Conservation (phyloP, 2,113 vertebrate species). For the Eolophus roseicapilla region DNA sequence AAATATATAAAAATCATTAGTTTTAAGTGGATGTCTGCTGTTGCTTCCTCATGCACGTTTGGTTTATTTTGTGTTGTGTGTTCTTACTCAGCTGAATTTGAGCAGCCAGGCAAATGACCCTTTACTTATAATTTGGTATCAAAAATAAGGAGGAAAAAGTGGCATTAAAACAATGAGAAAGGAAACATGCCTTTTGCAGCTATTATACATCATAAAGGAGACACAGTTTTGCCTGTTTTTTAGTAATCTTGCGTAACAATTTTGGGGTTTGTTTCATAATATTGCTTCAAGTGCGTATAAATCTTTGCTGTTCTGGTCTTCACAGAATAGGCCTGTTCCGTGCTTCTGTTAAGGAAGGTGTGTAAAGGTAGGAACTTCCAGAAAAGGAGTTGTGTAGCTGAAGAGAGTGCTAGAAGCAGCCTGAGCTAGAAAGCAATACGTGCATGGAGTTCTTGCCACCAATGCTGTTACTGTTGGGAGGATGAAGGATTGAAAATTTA, state of each 20-base stretch:
- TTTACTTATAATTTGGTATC: neutral
- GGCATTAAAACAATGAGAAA: neutral
- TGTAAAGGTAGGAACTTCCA: neutral
- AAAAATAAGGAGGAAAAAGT: neutral
- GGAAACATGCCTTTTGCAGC: neutral
- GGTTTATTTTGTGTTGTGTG: neutral
- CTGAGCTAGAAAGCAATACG: neutral
- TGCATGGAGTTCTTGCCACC: rapidly evolving
- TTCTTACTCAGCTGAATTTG: neutral
- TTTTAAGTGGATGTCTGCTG: neutral
- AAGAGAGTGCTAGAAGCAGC: neutral
- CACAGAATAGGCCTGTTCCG: neutral
- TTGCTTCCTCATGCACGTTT: neutral
- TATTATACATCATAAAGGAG: neutral
- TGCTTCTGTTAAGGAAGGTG: neutral
- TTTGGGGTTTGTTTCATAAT: neutral
- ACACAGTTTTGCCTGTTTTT: neutral
- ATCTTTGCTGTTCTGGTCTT: neutral
- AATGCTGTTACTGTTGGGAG: neutral
- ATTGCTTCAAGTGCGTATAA: neutral
- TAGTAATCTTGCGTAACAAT: neutral
- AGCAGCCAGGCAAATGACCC: neutral
- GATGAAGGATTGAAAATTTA: neutral
- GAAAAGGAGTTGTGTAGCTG: neutral
- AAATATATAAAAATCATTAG: neutral